Base-by-base conservation (phyloP, 1,140 invertebrate species). In the Bombus balteatus region DNA sequence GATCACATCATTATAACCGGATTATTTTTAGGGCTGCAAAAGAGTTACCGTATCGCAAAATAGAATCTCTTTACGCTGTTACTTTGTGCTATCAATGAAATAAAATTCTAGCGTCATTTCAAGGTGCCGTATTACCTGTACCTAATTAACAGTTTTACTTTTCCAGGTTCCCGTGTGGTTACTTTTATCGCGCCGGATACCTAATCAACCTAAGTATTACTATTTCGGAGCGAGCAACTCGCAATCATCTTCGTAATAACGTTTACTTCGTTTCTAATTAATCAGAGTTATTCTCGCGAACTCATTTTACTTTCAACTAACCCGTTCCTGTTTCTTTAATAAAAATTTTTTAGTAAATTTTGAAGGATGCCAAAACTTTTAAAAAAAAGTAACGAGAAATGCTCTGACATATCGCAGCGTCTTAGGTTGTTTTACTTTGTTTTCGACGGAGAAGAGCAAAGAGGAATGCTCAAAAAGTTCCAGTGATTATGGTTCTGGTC, bases 131-230 rank as follows among this genome's bases (percentile, higher is more conserved):
- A 65, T 66, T 66, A 28, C 25, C 22, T 57, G 15, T 43, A 28
- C 34, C 66, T 22, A 39, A 83, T 68, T 68, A 76, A 28, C 22
- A 66, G 41, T 68, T 65, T 47, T 66, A 62, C 47, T 53, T 43
- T 22, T 6, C 25, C 25, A 41, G 0, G 3, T 82, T 57, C 13
- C 10, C 5, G 9, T 37, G 25, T 4, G 1, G 32, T 47, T 53
- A 53, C 18, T 53, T 53, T 65, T 22, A 32, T 12, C 10, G 12
- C 12, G 3, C 4, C 25, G 12, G 1, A 53, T 37, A 77, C 9
- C 34, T 70, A 83, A 83, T 83, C 74, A 83, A 32, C 13, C 62
- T 77, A 83, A 83, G 81, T 83, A 43, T 83, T 57, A 13, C 41
- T 57, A 32, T 68, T 77, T 83, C 28, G 12, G 10, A 25, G 0